Evolutionary conservation across 1,140 invertebrate species (phyloP).

Genomic region (Campoletis sonorensis): DNA sequence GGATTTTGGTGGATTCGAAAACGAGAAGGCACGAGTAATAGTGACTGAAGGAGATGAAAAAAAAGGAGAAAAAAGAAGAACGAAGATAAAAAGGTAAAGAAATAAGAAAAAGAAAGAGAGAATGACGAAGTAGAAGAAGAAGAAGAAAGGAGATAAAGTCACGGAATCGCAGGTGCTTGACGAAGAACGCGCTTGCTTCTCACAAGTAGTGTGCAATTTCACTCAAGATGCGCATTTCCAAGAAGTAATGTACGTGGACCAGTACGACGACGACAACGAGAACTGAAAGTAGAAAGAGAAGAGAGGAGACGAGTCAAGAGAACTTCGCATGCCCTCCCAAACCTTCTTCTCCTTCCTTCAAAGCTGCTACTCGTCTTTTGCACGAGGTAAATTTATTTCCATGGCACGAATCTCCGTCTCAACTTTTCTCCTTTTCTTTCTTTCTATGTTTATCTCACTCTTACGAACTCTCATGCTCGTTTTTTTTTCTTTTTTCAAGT

Average conservation of each 20-base stretch:
- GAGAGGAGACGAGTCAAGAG: conserved; percentile 6
- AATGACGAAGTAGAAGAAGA: not conserved
- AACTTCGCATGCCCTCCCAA: conserved; percentile 4
- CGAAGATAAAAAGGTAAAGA: not conserved
- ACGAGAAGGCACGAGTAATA: not conserved
- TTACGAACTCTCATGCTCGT: not conserved
- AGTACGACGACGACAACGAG: conserved; percentile 15
- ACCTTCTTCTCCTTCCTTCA: conserved; percentile 4
- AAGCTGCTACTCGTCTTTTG: conserved; percentile 34
- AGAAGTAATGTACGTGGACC: conserved; percentile 37
- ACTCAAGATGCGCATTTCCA: conserved; percentile 46
- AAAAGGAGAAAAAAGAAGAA: not conserved
- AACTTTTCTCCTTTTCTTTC: not conserved
- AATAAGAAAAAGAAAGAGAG: not conserved
- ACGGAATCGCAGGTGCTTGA: conserved; percentile 31
- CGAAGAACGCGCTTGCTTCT: conserved; percentile 26
- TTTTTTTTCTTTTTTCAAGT: conserved; percentile 8
- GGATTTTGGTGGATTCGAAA: conserved; percentile 37
- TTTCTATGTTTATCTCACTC: not conserved
- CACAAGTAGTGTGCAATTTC: conserved; percentile 41
- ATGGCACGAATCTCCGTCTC: conserved; percentile 28
- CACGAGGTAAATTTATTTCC: conserved; percentile 43
- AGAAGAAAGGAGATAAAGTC: not conserved
- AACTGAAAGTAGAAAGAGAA: conserved; percentile 7
- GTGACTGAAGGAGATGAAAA: not conserved